Evolutionary conservation across 2,113 vertebrate genomes (phyloP), one percentile per base, ranked within the genome.

Genomic region (Psophia crepitans): DNA sequence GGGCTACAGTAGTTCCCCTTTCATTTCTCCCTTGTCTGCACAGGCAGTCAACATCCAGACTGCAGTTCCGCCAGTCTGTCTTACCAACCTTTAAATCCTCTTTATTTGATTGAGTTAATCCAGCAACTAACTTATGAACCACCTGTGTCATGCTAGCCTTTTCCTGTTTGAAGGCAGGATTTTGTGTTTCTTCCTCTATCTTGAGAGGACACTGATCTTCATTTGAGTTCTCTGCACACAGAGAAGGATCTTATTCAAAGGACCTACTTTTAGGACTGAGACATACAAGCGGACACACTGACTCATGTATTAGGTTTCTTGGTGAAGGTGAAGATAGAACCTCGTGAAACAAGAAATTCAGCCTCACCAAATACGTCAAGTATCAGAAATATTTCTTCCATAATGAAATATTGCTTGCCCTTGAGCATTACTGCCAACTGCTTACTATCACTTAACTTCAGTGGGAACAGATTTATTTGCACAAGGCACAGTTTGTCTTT

Each of bases 1-100:
- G 14, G 4, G 4, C 5, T 4, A 14, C 1, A 2, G 26, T 3
- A 39, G 44, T 28, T 54, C n/a, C 44, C 56, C 3, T 3, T 35
- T 35, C 14, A 10, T 64, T 43, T 60, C 51, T 7, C 51, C 44
- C 26, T 75, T 39, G 56, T 11, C 43, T 51, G 48, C n/a, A 35
- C n/a, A 66, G 37, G 10, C 32, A 51, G 16, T 4, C 2, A 80
- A 49, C 26, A 69, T 16, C 46, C 46, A 46, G 51, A 12, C 9
- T 53, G 30, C 44, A 58, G 28, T 43, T 73, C 33, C 58, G 13
- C 39, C 66, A 39, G 46, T 37, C 44, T 74, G 21, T 35, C 8
- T 33, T 24, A 22, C 37, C 54, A 46, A 10, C 17, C 43, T 77
- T 63, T 46, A 70, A 79, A 74, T 35, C 24, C 22, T 41, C 7